Evolutionary conservation across 2,888 invertebrate genomes (phyloP), one percentile per base, ranked within the genome.

Genomic region (Ormyrus labotus): DNA sequence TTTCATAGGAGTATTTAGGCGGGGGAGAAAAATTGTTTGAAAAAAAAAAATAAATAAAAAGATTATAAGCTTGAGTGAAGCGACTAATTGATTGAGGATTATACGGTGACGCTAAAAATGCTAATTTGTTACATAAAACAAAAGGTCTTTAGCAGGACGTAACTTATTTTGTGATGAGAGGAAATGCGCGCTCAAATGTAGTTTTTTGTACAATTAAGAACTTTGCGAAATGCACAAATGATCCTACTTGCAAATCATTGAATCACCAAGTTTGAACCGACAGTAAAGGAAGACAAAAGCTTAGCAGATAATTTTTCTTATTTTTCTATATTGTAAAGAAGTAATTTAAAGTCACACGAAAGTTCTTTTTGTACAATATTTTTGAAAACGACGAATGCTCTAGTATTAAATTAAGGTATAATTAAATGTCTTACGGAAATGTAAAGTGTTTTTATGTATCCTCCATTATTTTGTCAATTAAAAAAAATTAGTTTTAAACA

Each of bases 311-410:
- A 64, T 77, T 61, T 57, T 11, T 61, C 11, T 51, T 11, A 53
- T 61, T 71, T 73, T 73, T 73, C 57, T 73, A 64, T 47, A 13
- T 65, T 6, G 11, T 48, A 47, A 63, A 55, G 64, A 53, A 63
- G 34, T 34, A 34, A 34, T 34, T 34, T 34, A 34, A 34, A 34
- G 34, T 34, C 34, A 34, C 10, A 64, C 9, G 63, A 65, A 64
- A 71, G 34, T 71, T 61, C 50, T 72, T 61, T 72, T 78, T 72
- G 60, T 72, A 72, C 60, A 13, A 78, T 68, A 72, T 72, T 72
- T 72, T 72, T 68, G 6, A 67, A 34, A 65, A 72, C 47, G 48
- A 53, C 53, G 47, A 78, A 67, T 53, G 19, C 57, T 55, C n/a
- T 63, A 74, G 65, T 58, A 61, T 65, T 50, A 45, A 34, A 65